phyloP scores from a whole-genome alignment of 2,888 invertebrate genomes.

The Dioctria rufipes region DNA sequence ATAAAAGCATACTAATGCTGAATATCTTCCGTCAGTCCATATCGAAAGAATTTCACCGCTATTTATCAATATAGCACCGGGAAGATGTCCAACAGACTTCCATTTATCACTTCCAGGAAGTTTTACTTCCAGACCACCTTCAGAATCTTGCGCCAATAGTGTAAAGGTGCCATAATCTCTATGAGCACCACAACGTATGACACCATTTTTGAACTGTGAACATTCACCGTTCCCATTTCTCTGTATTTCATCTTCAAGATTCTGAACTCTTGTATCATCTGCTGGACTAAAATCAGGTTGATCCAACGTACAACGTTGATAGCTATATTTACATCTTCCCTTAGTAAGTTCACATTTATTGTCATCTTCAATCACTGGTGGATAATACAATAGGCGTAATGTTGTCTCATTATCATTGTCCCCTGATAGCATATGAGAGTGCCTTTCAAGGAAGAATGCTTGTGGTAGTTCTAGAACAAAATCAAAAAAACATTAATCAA shows the following conservation, averaged over 20 bases:
- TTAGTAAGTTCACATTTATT: conserved; percentile 72
- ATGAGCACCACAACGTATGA: conserved; percentile 79
- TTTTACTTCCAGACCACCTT: conserved; percentile 80
- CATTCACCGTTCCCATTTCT: conserved; percentile 64
- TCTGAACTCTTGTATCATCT: conserved; percentile 64
- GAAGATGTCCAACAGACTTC: conserved; percentile 82
- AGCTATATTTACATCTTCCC: conserved; percentile 70
- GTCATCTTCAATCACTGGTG: conserved; percentile 77
- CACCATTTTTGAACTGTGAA: conserved; percentile 71
- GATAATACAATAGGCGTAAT: conserved; percentile 82
- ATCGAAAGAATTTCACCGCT: conserved; percentile 82
- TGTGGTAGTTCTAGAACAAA: conserved; percentile 74
- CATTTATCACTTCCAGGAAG: conserved; percentile 78
- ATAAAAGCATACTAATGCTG: conserved; percentile 75
- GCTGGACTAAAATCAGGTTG: conserved; percentile 70
- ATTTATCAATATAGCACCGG: conserved; percentile 83
- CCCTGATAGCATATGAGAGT: conserved; percentile 77
- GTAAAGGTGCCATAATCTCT: conserved; percentile 85
- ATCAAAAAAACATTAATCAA: too few relatives aligned
- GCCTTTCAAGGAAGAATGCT: conserved; percentile 76
- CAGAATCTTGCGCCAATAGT: conserved; percentile 81
- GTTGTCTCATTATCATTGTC: conserved; percentile 78
- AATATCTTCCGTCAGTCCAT: conserved; percentile 81
- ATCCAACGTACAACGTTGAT: conserved; percentile 70
- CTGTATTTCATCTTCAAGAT: background rate